Percentiles rank a stretch among this genome's conserved stretches.
phyloP scores from a whole-genome alignment of 1,140 invertebrate genomes.

The Wasmannia auropunctata region DNA sequence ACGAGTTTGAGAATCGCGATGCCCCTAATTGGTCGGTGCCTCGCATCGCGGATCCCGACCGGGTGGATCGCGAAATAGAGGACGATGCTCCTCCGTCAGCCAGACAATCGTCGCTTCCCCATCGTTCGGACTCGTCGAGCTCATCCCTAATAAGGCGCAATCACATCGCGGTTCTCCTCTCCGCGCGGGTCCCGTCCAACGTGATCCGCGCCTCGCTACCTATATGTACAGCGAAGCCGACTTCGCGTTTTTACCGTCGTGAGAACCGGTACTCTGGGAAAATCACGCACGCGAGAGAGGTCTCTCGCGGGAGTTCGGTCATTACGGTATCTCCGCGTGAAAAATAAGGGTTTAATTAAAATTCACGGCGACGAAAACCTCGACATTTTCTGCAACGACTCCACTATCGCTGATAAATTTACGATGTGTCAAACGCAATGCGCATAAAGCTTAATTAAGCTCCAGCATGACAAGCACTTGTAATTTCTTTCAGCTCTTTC shows the following conservation, averaged over 20 bases:
- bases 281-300: background rate
- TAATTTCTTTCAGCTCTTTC: background rate
- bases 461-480: background rate
- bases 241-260: background rate
- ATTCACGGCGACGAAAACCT: background rate
- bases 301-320: constrained; percentile 16
- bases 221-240: constrained; percentile 9
- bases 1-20: constrained; percentile 70
- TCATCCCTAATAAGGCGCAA: constrained; percentile 77
- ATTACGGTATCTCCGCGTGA: background rate
- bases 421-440: background rate
- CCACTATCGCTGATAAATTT: background rate
- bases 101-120: constrained; percentile 71
- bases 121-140: constrained; percentile 46
- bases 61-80: constrained; percentile 68
- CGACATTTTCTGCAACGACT: background rate
- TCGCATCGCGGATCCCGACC: constrained; percentile 62
- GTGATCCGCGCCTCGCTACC: constrained; percentile 18
- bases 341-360: constrained; percentile 10
- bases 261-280: constrained; percentile 22
- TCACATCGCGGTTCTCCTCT: constrained; percentile 69
- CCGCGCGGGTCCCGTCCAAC: constrained; percentile 36
- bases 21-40: constrained; percentile 77
- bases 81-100: constrained; percentile 73
- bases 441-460: background rate